phyloP scores from a whole-genome alignment of 2,113 vertebrate species.

The Hymenochirus boettgeri region DNA sequence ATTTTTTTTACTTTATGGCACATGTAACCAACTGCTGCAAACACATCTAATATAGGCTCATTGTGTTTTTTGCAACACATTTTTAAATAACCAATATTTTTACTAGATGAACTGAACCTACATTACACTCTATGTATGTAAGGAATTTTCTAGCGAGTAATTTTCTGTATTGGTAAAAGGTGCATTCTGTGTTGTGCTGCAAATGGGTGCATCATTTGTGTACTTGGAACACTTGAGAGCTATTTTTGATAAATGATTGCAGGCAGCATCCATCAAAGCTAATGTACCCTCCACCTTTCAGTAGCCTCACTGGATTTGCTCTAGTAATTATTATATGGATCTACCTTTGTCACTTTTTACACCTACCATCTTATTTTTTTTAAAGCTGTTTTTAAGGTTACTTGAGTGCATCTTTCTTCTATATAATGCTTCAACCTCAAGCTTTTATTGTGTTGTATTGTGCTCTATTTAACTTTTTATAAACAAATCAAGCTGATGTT shows the following conservation, averaged over 20 bases:
- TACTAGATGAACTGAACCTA: constrained; percentile 5
- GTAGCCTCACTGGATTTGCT: constrained; percentile 5
- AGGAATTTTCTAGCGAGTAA: not conserved
- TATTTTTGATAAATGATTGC: constrained; percentile 36
- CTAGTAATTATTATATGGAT: constrained; percentile 24
- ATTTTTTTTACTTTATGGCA: no score
- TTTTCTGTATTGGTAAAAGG: constrained; percentile 19
- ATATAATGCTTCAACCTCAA: not conserved
- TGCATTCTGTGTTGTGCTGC: constrained; percentile 12
- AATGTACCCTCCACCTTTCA: constrained; percentile 24
- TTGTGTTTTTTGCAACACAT: no score
- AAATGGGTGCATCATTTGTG: constrained; percentile 12
- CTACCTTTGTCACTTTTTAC: constrained; percentile 68
- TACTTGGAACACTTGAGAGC: constrained; percentile 28
- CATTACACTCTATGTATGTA: not conserved
- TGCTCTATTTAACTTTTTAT: not conserved
- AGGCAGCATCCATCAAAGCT: constrained; percentile 32
- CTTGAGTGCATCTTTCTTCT: not conserved
- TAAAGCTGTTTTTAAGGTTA: not conserved
- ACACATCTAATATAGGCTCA: no score
- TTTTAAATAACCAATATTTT: constrained; percentile 11
- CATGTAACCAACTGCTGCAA: no score
- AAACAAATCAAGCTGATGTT: not conserved
- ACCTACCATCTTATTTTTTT: constrained; percentile 33
- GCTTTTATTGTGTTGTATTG: not conserved